These are phyloP conservation scores for Pantherophis vulpinus DNA, from an alignment of 2,797 vertebrate genomes.

Conservation along the genomic window DNA sequence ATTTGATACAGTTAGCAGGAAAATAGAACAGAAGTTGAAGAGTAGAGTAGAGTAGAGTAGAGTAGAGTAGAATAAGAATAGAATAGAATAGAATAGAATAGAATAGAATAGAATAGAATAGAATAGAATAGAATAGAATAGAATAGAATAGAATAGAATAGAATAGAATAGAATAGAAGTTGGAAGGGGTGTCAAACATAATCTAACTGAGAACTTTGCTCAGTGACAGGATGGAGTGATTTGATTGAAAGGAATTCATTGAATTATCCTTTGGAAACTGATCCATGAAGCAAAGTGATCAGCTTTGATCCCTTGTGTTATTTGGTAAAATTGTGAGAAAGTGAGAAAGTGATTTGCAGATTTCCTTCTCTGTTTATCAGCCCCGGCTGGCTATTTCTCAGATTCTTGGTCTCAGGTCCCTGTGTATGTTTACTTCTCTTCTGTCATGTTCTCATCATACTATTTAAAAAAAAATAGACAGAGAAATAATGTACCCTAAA, in stretches of 20 bases:
- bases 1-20: no score
- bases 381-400: background rate
- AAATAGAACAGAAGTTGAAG: no score
- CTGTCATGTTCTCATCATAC: background rate
- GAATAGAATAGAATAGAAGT: background rate
- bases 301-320: no score
- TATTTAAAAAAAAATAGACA: background rate
- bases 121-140: no score
- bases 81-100: no score
- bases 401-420: background rate
- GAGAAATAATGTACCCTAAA: background rate
- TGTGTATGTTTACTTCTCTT: background rate
- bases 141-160: no score
- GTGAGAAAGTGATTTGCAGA: background rate
- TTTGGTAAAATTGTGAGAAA: background rate
- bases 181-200: background rate
- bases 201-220: background rate
- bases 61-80: no score
- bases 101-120: no score
- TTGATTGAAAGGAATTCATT: background rate
- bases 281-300: background rate
- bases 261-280: background rate
- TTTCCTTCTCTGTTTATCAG: background rate
- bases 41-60: no score
- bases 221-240: background rate